Conservation (phyloP, 2,888 invertebrate genomes). For the Ormyrus labotus region DNA sequence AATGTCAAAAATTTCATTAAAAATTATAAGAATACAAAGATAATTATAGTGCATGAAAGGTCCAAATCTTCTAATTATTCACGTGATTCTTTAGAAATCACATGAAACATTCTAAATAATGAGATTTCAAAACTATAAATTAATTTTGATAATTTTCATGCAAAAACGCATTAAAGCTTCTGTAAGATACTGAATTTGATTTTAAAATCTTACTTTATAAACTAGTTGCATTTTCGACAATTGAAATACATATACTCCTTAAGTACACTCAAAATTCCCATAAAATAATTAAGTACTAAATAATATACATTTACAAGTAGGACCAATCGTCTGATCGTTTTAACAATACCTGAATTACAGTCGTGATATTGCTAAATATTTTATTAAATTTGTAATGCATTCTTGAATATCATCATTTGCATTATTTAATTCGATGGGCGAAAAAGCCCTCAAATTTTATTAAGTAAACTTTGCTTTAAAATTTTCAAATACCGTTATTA, state of each 20-base stretch:
- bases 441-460: constrained; percentile 42
- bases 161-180: constrained; percentile 5
- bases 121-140: constrained; percentile 44
- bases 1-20: not conserved
- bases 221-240: constrained; percentile 22
- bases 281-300: constrained; percentile 65
- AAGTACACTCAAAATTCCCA: constrained; percentile 65
- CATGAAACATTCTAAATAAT: not conserved
- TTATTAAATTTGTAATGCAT: constrained; percentile 45
- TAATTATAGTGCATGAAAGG: not conserved
- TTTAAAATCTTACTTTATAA: constrained; percentile 34
- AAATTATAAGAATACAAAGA: not conserved
- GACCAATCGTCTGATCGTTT: constrained; percentile 62
- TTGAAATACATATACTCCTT: constrained; percentile 56
- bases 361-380: constrained; percentile 57
- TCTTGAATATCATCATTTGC: constrained; percentile 39
- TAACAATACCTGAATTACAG: constrained; percentile 64
- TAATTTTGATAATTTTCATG: constrained; percentile 39
- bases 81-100: constrained; percentile 13
- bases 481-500: constrained; percentile 11
- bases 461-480: constrained; percentile 35
- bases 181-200: constrained; percentile 52
- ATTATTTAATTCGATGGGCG: constrained; percentile 26
- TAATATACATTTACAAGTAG: constrained; percentile 63
- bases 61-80: not conserved